These are phyloP conservation scores for Musca vetustissima DNA, from an alignment of 1,140 invertebrate genomes.

Conservation along the genomic window DNA sequence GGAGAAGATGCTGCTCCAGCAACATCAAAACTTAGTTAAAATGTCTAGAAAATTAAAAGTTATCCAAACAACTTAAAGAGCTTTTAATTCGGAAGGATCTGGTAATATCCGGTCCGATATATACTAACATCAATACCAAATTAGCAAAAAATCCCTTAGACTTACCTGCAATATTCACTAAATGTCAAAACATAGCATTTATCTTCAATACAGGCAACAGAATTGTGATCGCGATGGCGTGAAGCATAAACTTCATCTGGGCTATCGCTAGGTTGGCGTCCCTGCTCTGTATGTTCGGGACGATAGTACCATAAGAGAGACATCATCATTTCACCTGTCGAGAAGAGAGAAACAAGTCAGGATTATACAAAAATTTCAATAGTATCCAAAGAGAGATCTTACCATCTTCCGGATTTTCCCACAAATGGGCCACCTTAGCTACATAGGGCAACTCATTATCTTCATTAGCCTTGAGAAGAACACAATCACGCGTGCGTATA, in stretches of 20 bases:
- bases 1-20: too few species aligned
- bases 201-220: slow-evolving; percentile 96
- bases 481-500: slow-evolving; percentile 84
- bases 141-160: background rate
- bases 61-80: too few species aligned
- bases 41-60: too few species aligned
- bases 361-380: background rate
- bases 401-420: slow-evolving; percentile 94
- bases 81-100: too few species aligned
- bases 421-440: slow-evolving; percentile 89
- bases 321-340: slow-evolving; percentile 94
- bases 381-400: background rate
- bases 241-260: slow-evolving; percentile 94
- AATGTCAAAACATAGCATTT: slow-evolving; percentile 96
- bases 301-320: slow-evolving; percentile 96
- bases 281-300: slow-evolving; percentile 93
- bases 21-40: too few species aligned
- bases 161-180: slow-evolving; percentile 94
- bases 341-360: background rate
- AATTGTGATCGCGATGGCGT: slow-evolving; percentile 89
- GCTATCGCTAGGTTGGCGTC: slow-evolving; percentile 74
- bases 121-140: too few species aligned
- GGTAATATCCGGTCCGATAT: too few species aligned
- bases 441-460: slow-evolving; percentile 88
- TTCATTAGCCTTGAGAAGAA: slow-evolving; percentile 80